These are phyloP conservation scores for Ruditapes philippinarum DNA, from an alignment of 1,140 invertebrate genomes.

Conservation along the genomic window DNA sequence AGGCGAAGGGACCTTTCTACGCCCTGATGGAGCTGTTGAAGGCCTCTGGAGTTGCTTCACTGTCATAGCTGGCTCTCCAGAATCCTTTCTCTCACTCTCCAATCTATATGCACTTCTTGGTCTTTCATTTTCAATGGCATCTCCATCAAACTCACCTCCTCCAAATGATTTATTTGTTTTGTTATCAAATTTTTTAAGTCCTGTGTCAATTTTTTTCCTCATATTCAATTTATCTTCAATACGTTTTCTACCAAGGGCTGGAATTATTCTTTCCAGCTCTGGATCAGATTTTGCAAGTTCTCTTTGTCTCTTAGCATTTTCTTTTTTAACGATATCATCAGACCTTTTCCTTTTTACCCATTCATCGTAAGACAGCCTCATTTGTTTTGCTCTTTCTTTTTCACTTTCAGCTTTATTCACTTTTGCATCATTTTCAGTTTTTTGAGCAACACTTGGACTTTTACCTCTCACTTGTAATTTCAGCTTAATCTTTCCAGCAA, in stretches of 20 bases:
- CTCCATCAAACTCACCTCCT: slow-evolving; percentile 68
- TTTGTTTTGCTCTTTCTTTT: slow-evolving; percentile 58
- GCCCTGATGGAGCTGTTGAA: slow-evolving; percentile 69
- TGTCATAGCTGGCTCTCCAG: slow-evolving; percentile 39
- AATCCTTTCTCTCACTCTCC: slow-evolving; percentile 55
- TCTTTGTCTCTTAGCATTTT: slow-evolving; percentile 68
- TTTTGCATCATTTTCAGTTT: slow-evolving; percentile 61
- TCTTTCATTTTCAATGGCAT: slow-evolving; percentile 40
- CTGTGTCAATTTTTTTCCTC: slow-evolving; percentile 79
- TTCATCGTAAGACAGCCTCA: slow-evolving; percentile 80
- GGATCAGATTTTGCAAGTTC: slow-evolving; percentile 80
- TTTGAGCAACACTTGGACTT: slow-evolving; percentile 49
- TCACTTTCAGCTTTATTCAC: slow-evolving; percentile 64
- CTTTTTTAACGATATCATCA: slow-evolving; percentile 72
- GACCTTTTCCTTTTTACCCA: slow-evolving; percentile 79
- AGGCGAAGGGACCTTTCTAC: slow-evolving; percentile 65
- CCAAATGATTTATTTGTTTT: slow-evolving; percentile 75
- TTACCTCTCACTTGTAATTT: slow-evolving; percentile 62
- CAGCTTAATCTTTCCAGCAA: slow-evolving; percentile 79
- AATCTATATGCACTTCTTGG: slow-evolving; percentile 70
- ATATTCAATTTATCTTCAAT: slow-evolving; percentile 77
- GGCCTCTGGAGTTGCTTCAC: slow-evolving; percentile 66
- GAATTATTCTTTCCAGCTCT: slow-evolving; percentile 78
- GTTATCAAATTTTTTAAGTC: slow-evolving; percentile 74
- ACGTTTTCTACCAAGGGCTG: slow-evolving; percentile 77